phyloP scores from a whole-genome alignment of 2,113 vertebrate genomes.

The Ptilorrhoa leucosticta region DNA sequence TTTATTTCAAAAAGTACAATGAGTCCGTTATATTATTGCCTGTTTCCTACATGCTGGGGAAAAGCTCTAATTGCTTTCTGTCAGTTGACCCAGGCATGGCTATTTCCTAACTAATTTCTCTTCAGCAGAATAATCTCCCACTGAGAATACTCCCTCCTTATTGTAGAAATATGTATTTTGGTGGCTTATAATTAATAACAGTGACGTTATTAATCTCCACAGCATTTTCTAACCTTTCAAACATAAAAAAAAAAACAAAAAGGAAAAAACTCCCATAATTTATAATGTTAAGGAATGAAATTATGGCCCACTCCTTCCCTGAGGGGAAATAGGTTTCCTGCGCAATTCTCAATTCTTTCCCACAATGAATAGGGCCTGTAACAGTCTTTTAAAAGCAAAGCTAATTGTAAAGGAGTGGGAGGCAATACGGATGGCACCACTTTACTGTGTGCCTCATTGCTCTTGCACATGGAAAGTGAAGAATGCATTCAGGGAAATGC shows the following conservation, averaged over 20 bases:
- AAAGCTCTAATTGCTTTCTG: slow-evolving; percentile 42
- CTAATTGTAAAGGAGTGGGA: neutral
- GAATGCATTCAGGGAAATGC: neutral
- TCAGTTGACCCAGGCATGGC: neutral
- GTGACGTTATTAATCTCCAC: slow-evolving; percentile 3
- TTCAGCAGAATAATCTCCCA: neutral
- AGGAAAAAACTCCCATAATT: neutral
- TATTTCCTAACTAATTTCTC: slow-evolving; percentile 37
- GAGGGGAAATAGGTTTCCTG: slow-evolving; percentile 11
- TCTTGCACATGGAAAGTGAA: neutral
- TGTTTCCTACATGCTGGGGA: neutral
- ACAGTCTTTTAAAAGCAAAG: neutral
- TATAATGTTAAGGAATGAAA: slow-evolving; percentile 22
- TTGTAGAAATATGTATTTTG: neutral
- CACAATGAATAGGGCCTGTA: neutral
- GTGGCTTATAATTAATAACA: slow-evolving; percentile 25
- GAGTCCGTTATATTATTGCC: neutral
- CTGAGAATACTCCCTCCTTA: neutral
- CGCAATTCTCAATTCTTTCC: neutral
- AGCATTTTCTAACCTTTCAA: slow-evolving; percentile 19
- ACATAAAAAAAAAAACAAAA: neutral
- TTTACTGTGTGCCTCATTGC: neutral
- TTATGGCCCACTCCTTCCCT: neutral
- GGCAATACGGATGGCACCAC: neutral
- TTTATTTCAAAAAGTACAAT: slow-evolving; percentile 8